These are phyloP conservation scores for Monoplex corrugatus DNA, from an alignment of 2,888 invertebrate species.

Conservation along the genomic window DNA sequence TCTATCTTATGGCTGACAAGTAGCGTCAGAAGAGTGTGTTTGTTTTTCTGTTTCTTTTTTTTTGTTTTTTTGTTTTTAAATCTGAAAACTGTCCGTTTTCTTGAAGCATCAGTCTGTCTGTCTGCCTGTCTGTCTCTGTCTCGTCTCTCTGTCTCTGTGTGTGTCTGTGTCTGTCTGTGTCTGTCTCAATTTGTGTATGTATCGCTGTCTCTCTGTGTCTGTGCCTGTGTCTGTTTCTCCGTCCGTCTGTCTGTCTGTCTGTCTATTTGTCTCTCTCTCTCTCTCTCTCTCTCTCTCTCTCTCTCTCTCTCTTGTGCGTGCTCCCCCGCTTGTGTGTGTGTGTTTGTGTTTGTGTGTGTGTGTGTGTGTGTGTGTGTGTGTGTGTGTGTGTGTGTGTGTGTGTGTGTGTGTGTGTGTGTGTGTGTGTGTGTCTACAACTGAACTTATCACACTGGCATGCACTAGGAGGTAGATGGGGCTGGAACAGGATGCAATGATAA, in stretches of 20 bases:
- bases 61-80: too few relatives aligned
- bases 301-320: neutral
- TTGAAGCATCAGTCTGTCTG: neutral
- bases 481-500: too few relatives aligned
- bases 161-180: neutral
- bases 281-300: slow-evolving; percentile 22
- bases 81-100: too few relatives aligned
- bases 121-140: neutral
- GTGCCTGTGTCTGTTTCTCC: too few relatives aligned
- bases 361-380: too few relatives aligned
- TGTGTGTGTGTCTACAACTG: neutral
- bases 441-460: too few relatives aligned
- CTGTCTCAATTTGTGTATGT: neutral
- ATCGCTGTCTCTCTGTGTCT: too few relatives aligned
- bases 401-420: neutral
- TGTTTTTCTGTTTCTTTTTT: too few relatives aligned
- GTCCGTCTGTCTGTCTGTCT: neutral
- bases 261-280: slow-evolving; percentile 6
- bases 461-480: too few relatives aligned
- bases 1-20: too few relatives aligned
- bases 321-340: neutral
- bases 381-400: neutral
- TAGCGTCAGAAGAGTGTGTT: too few relatives aligned
- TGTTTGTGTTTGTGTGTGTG: too few relatives aligned
- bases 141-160: neutral